Evolutionary conservation across 2,888 invertebrate species (phyloP).

Genomic region (Lasioglossum figueresi): DNA sequence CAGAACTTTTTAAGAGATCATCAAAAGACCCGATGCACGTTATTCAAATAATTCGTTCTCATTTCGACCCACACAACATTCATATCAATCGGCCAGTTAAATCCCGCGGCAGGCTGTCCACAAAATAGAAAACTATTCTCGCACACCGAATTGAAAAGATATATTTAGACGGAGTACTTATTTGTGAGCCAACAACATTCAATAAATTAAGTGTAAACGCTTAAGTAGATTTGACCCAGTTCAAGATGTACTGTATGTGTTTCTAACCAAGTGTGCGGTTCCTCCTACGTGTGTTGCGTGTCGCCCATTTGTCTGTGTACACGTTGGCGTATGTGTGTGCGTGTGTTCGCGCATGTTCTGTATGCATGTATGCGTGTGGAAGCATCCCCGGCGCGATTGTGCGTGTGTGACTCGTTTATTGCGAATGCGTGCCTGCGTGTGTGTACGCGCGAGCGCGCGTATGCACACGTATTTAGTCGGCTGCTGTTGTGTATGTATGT

Average conservation of each 20-base stretch:
- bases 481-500: background rate
- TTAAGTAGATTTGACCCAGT: constrained; percentile 65
- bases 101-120: background rate
- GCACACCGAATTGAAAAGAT: constrained; percentile 55
- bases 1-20: background rate
- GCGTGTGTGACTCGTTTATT: background rate
- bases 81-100: background rate
- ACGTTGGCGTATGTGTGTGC: background rate
- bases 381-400: background rate
- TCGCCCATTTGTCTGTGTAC: constrained; percentile 28
- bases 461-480: background rate
- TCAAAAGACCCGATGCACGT: background rate
- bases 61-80: background rate
- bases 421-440: background rate
- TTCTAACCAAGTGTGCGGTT: constrained; percentile 58
- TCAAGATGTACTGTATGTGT: constrained; percentile 64
- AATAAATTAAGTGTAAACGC: constrained; percentile 68
- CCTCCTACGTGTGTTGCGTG: constrained; percentile 62
- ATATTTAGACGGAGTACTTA: constrained; percentile 61
- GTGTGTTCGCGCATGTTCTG: background rate
- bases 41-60: background rate
- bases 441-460: background rate
- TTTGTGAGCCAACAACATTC: constrained; percentile 59
- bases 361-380: background rate
- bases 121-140: constrained; percentile 48